Evolutionary conservation across 1,140 invertebrate genomes (phyloP).

Genomic region (Diploscapter pachys): DNA sequence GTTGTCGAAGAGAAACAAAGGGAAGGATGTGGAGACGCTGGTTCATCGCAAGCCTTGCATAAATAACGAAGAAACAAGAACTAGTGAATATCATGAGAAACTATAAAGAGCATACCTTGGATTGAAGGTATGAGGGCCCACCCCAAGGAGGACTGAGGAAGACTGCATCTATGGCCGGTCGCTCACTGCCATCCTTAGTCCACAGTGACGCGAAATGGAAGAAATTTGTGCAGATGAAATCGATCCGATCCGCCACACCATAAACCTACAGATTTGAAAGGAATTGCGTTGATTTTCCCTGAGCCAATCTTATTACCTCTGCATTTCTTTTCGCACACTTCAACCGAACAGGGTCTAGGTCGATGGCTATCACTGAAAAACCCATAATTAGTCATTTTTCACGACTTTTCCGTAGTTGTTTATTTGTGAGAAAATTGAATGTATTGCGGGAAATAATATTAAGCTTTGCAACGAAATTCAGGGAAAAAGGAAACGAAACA

Average conservation of each 20-base stretch:
- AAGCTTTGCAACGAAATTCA: no score
- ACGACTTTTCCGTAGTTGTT: no score
- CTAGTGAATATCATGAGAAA: no score
- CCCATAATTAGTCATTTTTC: background rate
- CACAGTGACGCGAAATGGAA: slow-evolving; percentile 67
- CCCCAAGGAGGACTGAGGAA: slow-evolving; percentile 97
- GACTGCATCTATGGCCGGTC: slow-evolving; percentile 71
- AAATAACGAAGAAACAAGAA: no score
- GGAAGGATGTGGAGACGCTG: no score
- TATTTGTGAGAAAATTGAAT: no score
- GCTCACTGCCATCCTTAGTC: slow-evolving; percentile 54
- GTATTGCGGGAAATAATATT: no score
- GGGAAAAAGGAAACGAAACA: no score
- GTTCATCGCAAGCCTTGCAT: no score
- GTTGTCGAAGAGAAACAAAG: no score
- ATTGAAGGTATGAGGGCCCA: slow-evolving; percentile 72
- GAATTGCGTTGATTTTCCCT: no score
- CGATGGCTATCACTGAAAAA: slow-evolving; percentile 55
- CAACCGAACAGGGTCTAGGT: slow-evolving; percentile 52
- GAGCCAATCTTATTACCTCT: background rate
- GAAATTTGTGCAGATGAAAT: slow-evolving; percentile 89
- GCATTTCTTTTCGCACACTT: slow-evolving; percentile 56
- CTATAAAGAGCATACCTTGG: slow-evolving; percentile 54
- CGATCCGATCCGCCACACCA: slow-evolving; percentile 71
- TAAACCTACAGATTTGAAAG: slow-evolving; percentile 34